Conservation (phyloP, 2,888 invertebrate species). For the Oasisia sp. region DNA sequence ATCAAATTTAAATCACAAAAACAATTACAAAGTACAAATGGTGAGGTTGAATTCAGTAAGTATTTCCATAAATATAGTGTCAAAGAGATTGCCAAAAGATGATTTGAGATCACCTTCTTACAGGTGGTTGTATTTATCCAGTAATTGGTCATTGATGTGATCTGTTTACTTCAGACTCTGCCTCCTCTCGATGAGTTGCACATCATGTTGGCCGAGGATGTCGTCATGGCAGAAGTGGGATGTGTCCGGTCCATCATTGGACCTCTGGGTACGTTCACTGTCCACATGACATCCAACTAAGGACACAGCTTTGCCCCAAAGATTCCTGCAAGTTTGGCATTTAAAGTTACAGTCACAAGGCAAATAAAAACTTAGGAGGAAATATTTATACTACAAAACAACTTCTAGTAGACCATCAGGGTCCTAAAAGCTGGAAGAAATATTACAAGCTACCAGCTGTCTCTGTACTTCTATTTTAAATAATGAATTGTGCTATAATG, state of each 20-base stretch:
- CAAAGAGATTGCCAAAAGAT: neutral
- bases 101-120: neutral
- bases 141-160: neutral
- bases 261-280: slow-evolving; percentile 42
- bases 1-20: too few relatives aligned
- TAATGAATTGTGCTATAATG: neutral
- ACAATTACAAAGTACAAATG: too few relatives aligned
- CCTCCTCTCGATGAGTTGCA: neutral
- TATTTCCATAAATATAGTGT: neutral
- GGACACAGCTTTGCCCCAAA: too few relatives aligned
- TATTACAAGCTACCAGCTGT: neutral
- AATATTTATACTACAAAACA: neutral
- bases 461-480: neutral
- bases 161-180: neutral
- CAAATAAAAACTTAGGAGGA: neutral
- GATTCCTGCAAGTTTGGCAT: neutral
- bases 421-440: neutral
- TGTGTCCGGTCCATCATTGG: slow-evolving; percentile 53
- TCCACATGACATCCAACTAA: neutral
- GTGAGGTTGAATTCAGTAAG: neutral
- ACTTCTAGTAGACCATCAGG: neutral
- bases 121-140: neutral
- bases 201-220: slow-evolving; percentile 44
- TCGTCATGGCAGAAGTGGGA: slow-evolving; percentile 52
- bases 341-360: neutral